Evolutionary conservation across 2,797 vertebrate genomes (phyloP), one percentile per base, ranked within the genome.

Genomic region (Aquila chrysaetos): DNA sequence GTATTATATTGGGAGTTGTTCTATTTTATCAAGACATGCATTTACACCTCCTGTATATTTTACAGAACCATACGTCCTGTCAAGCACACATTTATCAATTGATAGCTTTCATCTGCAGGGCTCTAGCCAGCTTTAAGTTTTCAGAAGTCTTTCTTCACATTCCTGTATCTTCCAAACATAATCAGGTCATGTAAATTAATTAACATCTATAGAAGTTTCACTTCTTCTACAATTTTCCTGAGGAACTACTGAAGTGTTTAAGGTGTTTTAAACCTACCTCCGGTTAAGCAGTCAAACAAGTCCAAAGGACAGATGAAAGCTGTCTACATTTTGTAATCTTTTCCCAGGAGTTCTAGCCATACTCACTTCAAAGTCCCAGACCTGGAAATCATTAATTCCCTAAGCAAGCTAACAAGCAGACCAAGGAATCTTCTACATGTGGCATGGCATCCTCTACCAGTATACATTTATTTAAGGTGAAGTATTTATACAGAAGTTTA

Each of bases 221-320:
- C 18, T 5, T 74, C 22, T 49, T 78, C 54, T 82, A 43, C 60
- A 70, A 25, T 76, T 76, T 82, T 74, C 33, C 25, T 73, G 39
- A 61, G 0, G 0, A 94, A 39, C 17, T 44, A 22, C 8, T 5
- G 5, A 51, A 63, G 19, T 7, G 3, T 56, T 43, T 13, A 69
- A 61, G 23, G 17, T n/a, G 19, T 43, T 94, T 89, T 53, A 76
- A 90, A 53, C 30, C 9, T 18, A 31, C 30, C 8, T 73, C 73
- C 30, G 27, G 20, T n/a, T 57, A 72, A 64, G n/a, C 31, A 79
- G 51, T 39, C 31, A 56, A 74, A 48, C 7, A 63, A 75, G 5
- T 51, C 59, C 44, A 31, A 88, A 74, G 48, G n/a, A 54, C 4
- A 56, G 35, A 56, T 63, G 43, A 77, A n/a, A 81, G 18, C 19